Percentiles rank a stretch among this genome's conserved stretches.
Conservation (phyloP, 2,113 vertebrate genomes). For the Calidris pygmaea region DNA sequence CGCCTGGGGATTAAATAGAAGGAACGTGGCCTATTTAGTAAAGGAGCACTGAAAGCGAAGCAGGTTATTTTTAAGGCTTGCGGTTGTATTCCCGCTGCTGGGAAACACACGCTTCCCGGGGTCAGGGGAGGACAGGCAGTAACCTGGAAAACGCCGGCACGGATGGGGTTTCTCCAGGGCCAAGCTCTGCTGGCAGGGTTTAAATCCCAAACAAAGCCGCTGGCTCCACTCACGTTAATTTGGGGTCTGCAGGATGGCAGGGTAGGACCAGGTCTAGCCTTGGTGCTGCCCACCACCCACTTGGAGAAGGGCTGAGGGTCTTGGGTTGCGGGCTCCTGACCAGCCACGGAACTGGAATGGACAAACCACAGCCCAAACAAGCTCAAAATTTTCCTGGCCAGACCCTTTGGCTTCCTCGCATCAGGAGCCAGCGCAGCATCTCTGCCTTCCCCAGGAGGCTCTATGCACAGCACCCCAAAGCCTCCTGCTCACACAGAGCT, state of each 20-base stretch:
- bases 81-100: neutral
- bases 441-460: too few species aligned
- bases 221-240: neutral
- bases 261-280: neutral
- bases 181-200: neutral
- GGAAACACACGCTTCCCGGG: neutral
- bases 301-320: neutral
- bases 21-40: slow-evolving; percentile 29
- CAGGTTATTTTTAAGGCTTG: slow-evolving; percentile 55
- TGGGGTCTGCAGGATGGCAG: neutral
- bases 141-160: neutral
- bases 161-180: accelerated
- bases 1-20: neutral
- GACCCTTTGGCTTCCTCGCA: neutral
- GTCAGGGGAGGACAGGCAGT: slow-evolving; percentile 24
- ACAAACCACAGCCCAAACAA: neutral
- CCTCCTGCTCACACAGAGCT: neutral
- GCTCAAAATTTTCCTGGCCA: neutral
- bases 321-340: neutral
- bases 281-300: neutral
- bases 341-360: neutral
- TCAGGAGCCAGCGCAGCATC: neutral
- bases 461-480: neutral
- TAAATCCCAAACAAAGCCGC: neutral
- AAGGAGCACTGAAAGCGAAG: neutral